Base-by-base conservation (phyloP, 92 coral and sea anemone genomes). In the Scolanthus callimorphus region DNA sequence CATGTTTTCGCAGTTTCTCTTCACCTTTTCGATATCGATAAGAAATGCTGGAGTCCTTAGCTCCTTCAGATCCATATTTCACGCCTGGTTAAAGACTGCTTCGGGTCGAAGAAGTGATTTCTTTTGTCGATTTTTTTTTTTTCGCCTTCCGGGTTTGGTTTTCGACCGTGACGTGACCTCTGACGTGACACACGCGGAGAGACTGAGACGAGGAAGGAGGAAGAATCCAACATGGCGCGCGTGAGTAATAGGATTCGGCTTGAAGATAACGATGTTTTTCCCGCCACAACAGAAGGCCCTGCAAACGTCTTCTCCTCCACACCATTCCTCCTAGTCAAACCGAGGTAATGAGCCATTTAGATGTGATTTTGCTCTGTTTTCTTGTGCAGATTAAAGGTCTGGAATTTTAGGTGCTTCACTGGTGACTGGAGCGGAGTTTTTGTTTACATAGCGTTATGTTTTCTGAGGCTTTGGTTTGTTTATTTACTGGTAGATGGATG, bases 221-320 rank as follows among this genome's bases (percentile, higher is more conserved):
- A n/a, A n/a, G 41, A 34, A 34, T 51, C 41, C 86, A 88, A 83
- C 59, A 92, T 92, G 98, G 96, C 96, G 73, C 69, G 75, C 28
- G 71, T 46, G 22, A 51, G 45, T 0, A 81, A 52, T 59, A 41
- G 78, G 6, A 89, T 94, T 59, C 94, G 99, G n/a, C 81, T 94
- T 28, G 91, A 84, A 49, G 95, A 84, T 44, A 67, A 78, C 46
- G 96, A 89, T 64, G 84, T 94, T 61, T 71, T 63, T 19, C 97
- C 99, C 22, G 97, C 99, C 17, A 62, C 68, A 24, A 94, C 99
- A 25, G 99, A 94, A 72, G 97, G 99, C 17, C 90, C 99, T 47
- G 80, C 99, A 0, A 94, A 94, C 51, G 99, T 94, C 11, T 94
- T 86, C 44, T 94, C 99, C 19, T 83, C 97, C 20, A 94, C 96